A percentile compares a stretch with the other conserved stretches of the same genome.
Conservation (phyloP, 2,888 invertebrate species). For the Aporophyla nigra region DNA sequence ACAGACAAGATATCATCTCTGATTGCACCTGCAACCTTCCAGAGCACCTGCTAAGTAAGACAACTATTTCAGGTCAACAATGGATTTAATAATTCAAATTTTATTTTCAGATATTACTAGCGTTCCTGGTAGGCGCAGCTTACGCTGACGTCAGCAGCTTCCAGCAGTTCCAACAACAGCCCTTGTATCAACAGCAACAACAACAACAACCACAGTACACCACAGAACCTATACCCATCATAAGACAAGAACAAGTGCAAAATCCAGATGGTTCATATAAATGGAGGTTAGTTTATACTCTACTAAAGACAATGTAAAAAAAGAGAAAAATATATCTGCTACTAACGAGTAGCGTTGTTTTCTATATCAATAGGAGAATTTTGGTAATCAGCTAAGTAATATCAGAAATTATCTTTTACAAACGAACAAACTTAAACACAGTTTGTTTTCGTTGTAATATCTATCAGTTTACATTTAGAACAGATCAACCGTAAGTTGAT, state of each 20-base stretch:
- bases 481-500: background rate
- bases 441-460: background rate
- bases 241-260: conserved; percentile 93
- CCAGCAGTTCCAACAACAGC: conserved; percentile 76
- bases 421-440: background rate
- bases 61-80: background rate
- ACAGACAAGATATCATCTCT: background rate
- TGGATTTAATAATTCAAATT: background rate
- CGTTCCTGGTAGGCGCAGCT: conserved; percentile 68
- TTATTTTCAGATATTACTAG: conserved; percentile 70
- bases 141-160: conserved; percentile 83
- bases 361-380: background rate
- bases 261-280: conserved; percentile 93
- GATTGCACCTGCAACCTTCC: background rate
- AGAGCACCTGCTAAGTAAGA: background rate
- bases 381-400: background rate
- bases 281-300: conserved; percentile 84
- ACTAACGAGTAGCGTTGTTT: background rate
- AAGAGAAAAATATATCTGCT: background rate
- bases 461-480: background rate
- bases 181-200: conserved; percentile 73
- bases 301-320: background rate
- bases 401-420: background rate
- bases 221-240: conserved; percentile 92
- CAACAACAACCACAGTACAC: conserved; percentile 81